Evolutionary conservation across 2,797 vertebrate genomes (phyloP).

Genomic region (Percopsis omiscomaycus): DNA sequence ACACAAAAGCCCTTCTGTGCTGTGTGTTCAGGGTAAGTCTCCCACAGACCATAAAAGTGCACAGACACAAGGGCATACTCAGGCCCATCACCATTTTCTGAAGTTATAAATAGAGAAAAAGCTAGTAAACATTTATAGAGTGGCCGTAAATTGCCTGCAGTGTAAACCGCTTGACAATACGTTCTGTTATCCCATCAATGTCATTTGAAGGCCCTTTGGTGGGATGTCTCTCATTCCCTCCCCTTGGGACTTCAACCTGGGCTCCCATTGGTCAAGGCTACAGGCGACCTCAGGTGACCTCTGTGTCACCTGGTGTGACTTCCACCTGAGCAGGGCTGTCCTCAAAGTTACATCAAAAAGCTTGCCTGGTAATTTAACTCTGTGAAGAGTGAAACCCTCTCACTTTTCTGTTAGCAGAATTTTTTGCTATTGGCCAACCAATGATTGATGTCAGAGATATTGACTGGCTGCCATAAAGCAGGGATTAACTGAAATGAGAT

Average conservation of each 20-base stretch:
- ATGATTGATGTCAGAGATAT: constrained; percentile 1
- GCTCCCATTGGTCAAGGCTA: constrained; percentile 47
- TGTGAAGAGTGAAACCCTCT: constrained; percentile 44
- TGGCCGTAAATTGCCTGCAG: constrained; percentile 73
- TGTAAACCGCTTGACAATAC: constrained; percentile 76
- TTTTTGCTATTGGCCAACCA: background rate
- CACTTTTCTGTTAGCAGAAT: constrained; percentile 7
- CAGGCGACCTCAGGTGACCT: constrained; percentile 36
- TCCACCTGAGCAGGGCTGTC: constrained; percentile 35
- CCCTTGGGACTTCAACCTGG: constrained; percentile 34
- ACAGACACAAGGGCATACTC: constrained; percentile 66
- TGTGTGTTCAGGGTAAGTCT: constrained; percentile 53
- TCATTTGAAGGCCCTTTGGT: constrained; percentile 76
- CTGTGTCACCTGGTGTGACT: constrained; percentile 25
- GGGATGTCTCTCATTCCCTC: constrained; percentile 18
- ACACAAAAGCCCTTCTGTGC: constrained; percentile 65
- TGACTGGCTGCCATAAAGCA: background rate
- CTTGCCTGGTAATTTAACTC: constrained; percentile 45
- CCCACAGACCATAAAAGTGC: constrained; percentile 69
- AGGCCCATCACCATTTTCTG: constrained; percentile 73
- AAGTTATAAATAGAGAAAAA: constrained; percentile 81
- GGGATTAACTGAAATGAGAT: no score
- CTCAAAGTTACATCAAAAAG: constrained; percentile 58
- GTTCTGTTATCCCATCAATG: constrained; percentile 77
- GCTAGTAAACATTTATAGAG: constrained; percentile 83